phyloP scores from a whole-genome alignment of 2,797 vertebrate species.

The Merluccius polli region DNA sequence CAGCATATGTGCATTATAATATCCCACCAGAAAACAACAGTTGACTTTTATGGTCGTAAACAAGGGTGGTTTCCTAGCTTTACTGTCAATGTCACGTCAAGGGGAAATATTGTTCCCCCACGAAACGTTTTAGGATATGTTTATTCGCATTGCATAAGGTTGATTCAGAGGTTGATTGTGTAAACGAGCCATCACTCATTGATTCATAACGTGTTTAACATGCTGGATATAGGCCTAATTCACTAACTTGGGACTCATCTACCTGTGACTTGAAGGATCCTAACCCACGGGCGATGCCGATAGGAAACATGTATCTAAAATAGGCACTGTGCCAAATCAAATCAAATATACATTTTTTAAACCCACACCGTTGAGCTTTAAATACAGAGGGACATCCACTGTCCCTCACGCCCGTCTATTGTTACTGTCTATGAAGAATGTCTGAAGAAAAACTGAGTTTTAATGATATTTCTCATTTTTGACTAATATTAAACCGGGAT shows the following conservation, averaged over 20 bases:
- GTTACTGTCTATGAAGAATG: too few species aligned
- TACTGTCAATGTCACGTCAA: slow-evolving; percentile 58
- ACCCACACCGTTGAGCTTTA: too few species aligned
- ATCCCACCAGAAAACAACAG: background rate
- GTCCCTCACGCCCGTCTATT: too few species aligned
- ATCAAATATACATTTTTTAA: background rate
- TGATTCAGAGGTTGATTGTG: background rate
- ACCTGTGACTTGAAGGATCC: background rate
- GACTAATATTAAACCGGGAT: too few species aligned
- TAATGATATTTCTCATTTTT: too few species aligned
- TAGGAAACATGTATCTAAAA: background rate
- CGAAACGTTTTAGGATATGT: background rate
- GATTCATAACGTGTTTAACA: background rate
- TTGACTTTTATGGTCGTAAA: background rate
- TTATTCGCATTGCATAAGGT: background rate
- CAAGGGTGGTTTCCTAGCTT: slow-evolving; percentile 21
- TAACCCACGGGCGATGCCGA: background rate
- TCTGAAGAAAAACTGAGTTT: too few species aligned
- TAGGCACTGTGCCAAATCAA: background rate
- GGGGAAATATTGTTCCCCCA: slow-evolving; percentile 35
- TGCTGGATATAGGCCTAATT: background rate
- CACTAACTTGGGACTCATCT: background rate
- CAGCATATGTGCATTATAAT: background rate
- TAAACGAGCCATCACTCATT: background rate
- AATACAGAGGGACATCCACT: too few species aligned